These are phyloP conservation scores for Zaprionus ornatus DNA, from an alignment of 1,140 invertebrate genomes.

Conservation along the genomic window DNA sequence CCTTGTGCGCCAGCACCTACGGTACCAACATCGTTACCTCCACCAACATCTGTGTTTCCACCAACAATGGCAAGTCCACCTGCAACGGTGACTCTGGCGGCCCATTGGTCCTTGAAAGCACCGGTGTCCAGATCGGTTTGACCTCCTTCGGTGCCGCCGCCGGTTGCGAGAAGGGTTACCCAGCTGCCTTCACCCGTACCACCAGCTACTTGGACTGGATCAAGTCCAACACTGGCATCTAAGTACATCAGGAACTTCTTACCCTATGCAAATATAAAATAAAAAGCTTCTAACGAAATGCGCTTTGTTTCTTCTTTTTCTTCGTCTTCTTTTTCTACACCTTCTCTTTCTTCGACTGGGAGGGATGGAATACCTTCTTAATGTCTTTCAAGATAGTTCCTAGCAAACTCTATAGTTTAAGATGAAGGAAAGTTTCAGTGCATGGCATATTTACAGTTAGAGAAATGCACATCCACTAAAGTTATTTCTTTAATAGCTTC, in stretches of 20 bases:
- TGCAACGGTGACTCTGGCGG: constrained; percentile 85
- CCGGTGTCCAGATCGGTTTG: constrained; percentile 83
- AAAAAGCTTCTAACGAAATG: constrained; percentile 38
- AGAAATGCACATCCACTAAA: too few species aligned
- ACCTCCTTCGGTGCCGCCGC: constrained; percentile 85
- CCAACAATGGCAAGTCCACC: constrained; percentile 56
- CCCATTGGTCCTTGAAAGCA: constrained; percentile 77
- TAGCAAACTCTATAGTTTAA: too few species aligned
- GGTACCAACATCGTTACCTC: constrained; percentile 60
- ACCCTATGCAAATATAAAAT: constrained; percentile 1
- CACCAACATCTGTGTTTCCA: constrained; percentile 52
- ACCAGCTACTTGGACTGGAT: constrained; percentile 86
- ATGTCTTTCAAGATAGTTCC: too few species aligned
- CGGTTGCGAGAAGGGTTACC: constrained; percentile 85
- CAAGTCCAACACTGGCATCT: constrained; percentile 55
- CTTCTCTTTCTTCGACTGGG: background rate
- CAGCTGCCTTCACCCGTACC: constrained; percentile 85
- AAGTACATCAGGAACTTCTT: constrained; percentile 34
- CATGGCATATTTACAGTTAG: too few species aligned
- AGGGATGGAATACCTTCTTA: too few species aligned
- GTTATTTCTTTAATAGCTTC: too few species aligned
- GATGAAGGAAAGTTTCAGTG: too few species aligned
- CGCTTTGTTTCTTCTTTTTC: background rate
- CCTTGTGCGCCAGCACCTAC: constrained; percentile 43
- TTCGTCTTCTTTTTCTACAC: background rate